Percentiles rank a stretch among this genome's conserved stretches.
phyloP scores from a whole-genome alignment of 2,797 vertebrate genomes.

The Propithecus deckenii region DNA sequence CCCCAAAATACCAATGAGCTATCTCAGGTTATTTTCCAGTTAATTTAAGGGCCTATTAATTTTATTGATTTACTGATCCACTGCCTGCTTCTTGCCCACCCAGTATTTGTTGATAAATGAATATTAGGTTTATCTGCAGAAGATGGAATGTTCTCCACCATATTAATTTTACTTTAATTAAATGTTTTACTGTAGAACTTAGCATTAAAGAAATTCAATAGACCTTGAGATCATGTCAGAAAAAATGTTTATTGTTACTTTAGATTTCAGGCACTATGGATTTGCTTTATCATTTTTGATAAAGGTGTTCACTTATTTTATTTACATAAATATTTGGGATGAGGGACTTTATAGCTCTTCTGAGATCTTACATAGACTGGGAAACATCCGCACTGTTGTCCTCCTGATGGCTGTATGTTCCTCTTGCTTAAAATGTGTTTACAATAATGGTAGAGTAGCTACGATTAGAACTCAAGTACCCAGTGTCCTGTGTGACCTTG shows the following conservation, averaged over 20 bases:
- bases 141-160: background rate
- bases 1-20: background rate
- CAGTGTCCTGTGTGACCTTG: background rate
- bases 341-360: background rate
- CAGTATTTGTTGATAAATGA: background rate
- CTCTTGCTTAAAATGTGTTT: background rate
- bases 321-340: background rate
- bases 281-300: conserved; percentile 4
- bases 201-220: background rate
- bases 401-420: background rate
- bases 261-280: background rate
- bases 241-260: background rate
- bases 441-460: background rate
- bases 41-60: background rate
- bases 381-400: background rate
- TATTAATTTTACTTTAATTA: conserved; percentile 18
- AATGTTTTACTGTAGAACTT: background rate
- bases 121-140: background rate
- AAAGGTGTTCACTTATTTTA: background rate
- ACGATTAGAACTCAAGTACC: background rate
- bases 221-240: background rate
- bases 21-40: background rate
- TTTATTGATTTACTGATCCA: background rate
- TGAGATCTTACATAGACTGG: background rate
- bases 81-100: background rate